These are phyloP conservation scores for Gymnothorax javanicus DNA, from an alignment of 2,797 vertebrate species.

Conservation along the genomic window DNA sequence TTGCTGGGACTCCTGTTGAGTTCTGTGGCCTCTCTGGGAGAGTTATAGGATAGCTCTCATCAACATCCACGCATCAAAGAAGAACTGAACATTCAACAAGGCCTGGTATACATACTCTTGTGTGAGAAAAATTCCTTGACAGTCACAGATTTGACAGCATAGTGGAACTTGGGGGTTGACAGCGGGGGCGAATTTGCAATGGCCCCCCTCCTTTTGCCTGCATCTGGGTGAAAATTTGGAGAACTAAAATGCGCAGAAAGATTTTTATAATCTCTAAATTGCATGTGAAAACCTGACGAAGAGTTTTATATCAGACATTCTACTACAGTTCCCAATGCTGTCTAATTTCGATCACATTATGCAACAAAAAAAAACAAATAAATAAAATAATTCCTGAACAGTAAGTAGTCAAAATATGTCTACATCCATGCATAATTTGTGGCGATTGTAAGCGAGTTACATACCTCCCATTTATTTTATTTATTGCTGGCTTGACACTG, in stretches of 20 bases:
- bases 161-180: background rate
- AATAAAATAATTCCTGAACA: background rate
- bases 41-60: background rate
- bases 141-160: background rate
- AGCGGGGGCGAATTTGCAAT: background rate
- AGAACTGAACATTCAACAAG: background rate
- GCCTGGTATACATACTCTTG: background rate
- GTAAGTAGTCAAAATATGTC: background rate
- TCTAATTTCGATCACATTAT: background rate
- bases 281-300: background rate
- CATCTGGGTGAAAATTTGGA: background rate
- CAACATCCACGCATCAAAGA: background rate
- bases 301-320: background rate
- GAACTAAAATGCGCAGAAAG: background rate
- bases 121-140: background rate
- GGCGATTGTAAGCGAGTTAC: background rate
- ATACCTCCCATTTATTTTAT: background rate
- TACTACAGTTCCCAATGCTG: background rate
- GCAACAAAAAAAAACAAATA: background rate
- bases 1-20: too few relatives aligned
- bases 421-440: background rate
- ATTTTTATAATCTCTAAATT: background rate
- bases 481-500: background rate
- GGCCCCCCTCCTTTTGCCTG: background rate
- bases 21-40: too few relatives aligned